Percentiles rank a stretch among this genome's conserved stretches.
phyloP scores from a whole-genome alignment of 2,888 invertebrate species.

The Amblyjoppa fuscipennis region DNA sequence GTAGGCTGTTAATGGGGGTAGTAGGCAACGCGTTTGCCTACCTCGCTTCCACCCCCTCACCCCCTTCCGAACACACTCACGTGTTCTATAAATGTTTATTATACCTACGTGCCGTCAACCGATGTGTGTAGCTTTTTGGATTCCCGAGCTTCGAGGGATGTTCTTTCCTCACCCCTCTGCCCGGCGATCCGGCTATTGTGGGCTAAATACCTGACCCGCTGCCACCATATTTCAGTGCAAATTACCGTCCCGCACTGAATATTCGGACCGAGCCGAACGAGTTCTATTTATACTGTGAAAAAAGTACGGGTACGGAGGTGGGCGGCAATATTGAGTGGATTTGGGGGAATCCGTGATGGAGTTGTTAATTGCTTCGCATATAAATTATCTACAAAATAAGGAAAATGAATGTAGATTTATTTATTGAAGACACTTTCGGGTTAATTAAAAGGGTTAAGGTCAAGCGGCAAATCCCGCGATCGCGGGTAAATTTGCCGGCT shows the following conservation, averaged over 20 bases:
- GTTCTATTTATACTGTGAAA: constrained; percentile 3
- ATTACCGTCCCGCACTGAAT: constrained; percentile 53
- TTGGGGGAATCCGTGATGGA: constrained; percentile 53
- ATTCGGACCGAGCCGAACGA: constrained; percentile 30
- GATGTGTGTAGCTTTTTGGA: constrained; percentile 33
- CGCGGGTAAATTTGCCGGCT: neutral
- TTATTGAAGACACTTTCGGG: neutral
- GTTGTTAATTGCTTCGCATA: constrained; percentile 61
- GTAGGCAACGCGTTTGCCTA: constrained; percentile 58
- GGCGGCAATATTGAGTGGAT: constrained; percentile 15
- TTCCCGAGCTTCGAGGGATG: constrained; percentile 19
- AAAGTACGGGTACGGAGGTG: neutral
- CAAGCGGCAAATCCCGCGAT: neutral
- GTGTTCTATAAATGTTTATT: constrained; percentile 53
- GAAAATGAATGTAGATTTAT: neutral
- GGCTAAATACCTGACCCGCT: constrained; percentile 36
- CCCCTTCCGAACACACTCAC: neutral
- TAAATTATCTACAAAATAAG: neutral
- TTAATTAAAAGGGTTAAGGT: neutral
- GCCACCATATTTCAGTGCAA: constrained; percentile 59
- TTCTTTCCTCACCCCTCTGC: neutral
- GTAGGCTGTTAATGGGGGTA: constrained; percentile 62
- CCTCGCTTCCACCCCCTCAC: constrained; percentile 32
- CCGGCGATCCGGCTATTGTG: constrained; percentile 32
- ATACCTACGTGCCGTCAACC: constrained; percentile 37